phyloP scores from a whole-genome alignment of 1,140 invertebrate species.

The Plodia interpunctella region DNA sequence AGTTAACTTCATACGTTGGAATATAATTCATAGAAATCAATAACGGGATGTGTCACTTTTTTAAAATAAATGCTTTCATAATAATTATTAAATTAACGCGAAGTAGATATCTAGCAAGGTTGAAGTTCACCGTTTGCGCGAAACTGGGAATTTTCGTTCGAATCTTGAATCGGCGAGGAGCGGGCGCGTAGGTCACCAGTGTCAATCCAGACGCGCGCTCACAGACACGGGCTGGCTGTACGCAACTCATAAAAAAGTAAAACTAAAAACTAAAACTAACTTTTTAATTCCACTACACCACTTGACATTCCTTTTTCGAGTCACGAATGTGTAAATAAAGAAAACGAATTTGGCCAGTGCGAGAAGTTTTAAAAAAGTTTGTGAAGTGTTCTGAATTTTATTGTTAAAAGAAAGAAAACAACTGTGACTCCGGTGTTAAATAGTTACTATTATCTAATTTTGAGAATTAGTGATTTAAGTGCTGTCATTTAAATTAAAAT shows the following conservation, averaged over 20 bases:
- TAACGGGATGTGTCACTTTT: too few species aligned
- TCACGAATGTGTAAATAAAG: background rate
- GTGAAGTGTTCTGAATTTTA: background rate
- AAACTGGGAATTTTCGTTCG: background rate
- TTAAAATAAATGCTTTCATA: too few species aligned
- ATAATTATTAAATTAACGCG: too few species aligned
- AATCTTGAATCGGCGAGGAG: background rate
- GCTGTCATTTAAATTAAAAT: too few species aligned
- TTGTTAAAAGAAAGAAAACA: too few species aligned
- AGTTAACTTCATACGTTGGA: too few species aligned
- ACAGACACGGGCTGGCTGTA: background rate
- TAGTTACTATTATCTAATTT: too few species aligned
- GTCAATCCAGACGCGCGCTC: background rate
- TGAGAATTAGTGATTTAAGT: too few species aligned
- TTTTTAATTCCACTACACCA: background rate
- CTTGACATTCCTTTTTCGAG: background rate
- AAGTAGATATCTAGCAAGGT: background rate
- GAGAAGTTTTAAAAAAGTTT: background rate
- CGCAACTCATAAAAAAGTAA: background rate
- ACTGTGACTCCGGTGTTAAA: too few species aligned
- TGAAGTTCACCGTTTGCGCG: background rate
- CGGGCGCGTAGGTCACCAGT: conserved; percentile 1
- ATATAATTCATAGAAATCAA: too few species aligned
- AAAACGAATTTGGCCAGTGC: background rate
- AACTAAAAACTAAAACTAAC: background rate